Conservation (phyloP, 2,888 invertebrate species). For the Leptinotarsa juncta region DNA sequence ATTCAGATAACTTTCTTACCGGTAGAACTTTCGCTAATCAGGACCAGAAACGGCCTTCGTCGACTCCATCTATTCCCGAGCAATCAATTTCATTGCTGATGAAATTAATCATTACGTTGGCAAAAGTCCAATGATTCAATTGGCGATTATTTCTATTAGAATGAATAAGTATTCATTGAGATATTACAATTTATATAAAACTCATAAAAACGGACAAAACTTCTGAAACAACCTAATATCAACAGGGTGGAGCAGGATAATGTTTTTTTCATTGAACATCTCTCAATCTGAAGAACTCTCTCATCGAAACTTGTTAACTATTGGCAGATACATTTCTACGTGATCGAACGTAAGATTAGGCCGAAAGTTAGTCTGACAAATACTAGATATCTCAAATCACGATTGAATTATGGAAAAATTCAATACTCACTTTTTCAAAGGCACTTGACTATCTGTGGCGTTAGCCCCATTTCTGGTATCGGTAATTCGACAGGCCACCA, state of each 20-base stretch:
- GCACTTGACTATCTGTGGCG: conserved; percentile 92
- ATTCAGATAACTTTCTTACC: no score
- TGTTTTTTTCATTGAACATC: not conserved
- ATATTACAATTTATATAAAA: no score
- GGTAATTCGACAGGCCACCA: conserved; percentile 97
- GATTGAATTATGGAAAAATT: not conserved
- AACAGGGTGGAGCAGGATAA: not conserved
- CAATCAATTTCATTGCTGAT: no score
- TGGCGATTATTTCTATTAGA: no score
- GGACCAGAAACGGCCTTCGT: no score
- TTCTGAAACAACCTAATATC: no score
- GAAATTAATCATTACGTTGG: no score
- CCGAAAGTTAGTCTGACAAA: conserved; percentile 46
- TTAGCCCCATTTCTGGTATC: conserved; percentile 89
- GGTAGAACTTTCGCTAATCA: no score
- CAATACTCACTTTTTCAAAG: conserved; percentile 94
- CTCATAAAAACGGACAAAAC: no score
- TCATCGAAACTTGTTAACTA: not conserved
- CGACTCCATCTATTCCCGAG: no score
- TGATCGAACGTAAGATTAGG: not conserved
- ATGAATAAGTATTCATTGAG: no score
- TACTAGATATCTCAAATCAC: conserved; percentile 13
- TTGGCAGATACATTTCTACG: not conserved
- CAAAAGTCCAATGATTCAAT: no score
- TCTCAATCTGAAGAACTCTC: not conserved